A percentile compares a stretch with the other conserved stretches of the same genome.
Evolutionary conservation across 2,113 vertebrate genomes (phyloP).

Genomic region (Rhea americana): DNA sequence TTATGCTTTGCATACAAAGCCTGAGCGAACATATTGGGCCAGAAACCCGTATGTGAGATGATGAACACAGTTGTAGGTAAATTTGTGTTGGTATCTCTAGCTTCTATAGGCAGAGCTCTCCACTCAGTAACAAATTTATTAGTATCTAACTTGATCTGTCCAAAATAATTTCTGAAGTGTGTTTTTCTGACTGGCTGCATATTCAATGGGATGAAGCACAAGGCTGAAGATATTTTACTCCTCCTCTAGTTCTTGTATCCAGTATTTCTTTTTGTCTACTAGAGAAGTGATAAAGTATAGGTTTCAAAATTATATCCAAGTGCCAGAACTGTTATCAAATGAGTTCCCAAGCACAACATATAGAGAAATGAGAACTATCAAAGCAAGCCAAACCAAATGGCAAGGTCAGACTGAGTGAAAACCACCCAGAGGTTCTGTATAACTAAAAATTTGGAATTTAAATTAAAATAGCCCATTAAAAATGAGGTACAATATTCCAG

Average conservation of each 20-base stretch:
- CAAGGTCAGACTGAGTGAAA: background rate
- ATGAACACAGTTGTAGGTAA: background rate
- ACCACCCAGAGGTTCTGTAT: background rate
- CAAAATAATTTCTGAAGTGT: background rate
- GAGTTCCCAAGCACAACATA: background rate
- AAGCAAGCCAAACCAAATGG: conserved; percentile 2
- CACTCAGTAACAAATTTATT: background rate
- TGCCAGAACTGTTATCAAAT: background rate
- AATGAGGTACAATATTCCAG: background rate
- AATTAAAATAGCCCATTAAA: background rate
- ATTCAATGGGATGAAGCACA: background rate
- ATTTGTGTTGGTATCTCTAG: background rate
- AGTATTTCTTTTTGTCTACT: background rate
- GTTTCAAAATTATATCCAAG: background rate
- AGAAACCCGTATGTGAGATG: background rate
- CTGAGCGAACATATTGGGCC: background rate
- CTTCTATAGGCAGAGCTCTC: background rate
- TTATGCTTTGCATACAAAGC: background rate
- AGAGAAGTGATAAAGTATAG: background rate
- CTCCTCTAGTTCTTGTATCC: background rate
- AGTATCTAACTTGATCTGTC: background rate
- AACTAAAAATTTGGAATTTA: background rate
- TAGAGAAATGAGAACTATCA: background rate
- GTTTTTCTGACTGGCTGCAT: background rate
- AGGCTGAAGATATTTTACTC: background rate